Base-by-base conservation (phyloP, 1,140 invertebrate genomes). In the Pachyrhynchus sulphureomaculatus region DNA sequence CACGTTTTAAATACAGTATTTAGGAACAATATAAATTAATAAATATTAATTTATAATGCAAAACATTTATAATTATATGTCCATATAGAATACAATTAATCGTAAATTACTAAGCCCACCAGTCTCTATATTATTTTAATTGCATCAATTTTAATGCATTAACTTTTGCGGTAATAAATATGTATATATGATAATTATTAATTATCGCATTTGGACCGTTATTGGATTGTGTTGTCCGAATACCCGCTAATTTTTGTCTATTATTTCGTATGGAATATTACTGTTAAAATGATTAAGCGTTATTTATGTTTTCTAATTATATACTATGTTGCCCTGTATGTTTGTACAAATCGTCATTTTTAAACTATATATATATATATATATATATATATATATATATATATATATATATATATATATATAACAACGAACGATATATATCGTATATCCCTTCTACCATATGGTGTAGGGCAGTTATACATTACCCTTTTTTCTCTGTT, bases 111-210 rank as follows among this genome's bases (percentile, higher is more conserved):
- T 53, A 39, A 32, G 49, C 49, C 58, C 49, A 53, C 37, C 49
- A 45, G 45, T 45, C 39, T 42, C 41, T 61, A 53, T 61, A 61
- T 61, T 61, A 61, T 61, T 53, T 61, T 61, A 61, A 53, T 61
- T 61, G 48, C 39, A 20, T 61, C 48, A 47, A 53, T 61, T 61
- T 53, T 61, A 61, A 61, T 61, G 49, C 58, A 61, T 61, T 61
- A 61, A 61, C 58, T 61, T 61, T 61, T 47, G 49, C 39, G 49
- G 58, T 47, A 53, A 61, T 61, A 52, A 61, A 61, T 61, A 53
- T 53, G 48, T 53, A 44, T 61, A 61, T 42, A 33, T 42, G 47
- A 47, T 61, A 45, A 61, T 53, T 53, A 53, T 53, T 61, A 61
- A 47, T 48, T 47, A 57, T 57, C 26, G 24, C 8, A 26, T 3